These are phyloP conservation scores for Xylota sylvarum DNA, from an alignment of 2,888 invertebrate species.

Conservation along the genomic window DNA sequence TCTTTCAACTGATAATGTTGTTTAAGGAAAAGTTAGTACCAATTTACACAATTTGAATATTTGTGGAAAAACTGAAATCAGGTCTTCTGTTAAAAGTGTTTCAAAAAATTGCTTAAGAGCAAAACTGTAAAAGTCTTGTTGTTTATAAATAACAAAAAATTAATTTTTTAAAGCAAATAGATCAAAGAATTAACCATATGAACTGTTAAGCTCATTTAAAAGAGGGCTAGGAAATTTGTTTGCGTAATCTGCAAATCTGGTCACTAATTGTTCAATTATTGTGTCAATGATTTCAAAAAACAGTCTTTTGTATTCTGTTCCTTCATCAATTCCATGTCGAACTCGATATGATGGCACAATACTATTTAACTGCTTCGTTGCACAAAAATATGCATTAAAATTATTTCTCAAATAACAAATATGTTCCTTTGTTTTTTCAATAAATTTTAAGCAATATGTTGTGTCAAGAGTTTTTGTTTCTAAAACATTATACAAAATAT, in stretches of 20 bases:
- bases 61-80: constrained; percentile 32
- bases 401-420: too few species aligned
- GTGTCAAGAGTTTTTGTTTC: too few species aligned
- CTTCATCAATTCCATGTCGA: too few species aligned
- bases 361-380: neutral
- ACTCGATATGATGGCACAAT: too few species aligned
- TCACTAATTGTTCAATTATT: constrained; percentile 14
- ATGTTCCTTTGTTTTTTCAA: too few species aligned
- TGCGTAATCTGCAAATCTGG: constrained; percentile 11
- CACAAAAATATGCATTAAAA: too few species aligned
- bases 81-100: constrained; percentile 15
- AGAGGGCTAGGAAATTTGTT: constrained; percentile 18
- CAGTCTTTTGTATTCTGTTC: constrained; percentile 11
- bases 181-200: constrained; percentile 29
- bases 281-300: constrained; percentile 25
- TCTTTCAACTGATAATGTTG: constrained; percentile 26
- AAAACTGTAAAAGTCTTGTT: constrained; percentile 28
- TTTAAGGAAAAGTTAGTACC: constrained; percentile 24
- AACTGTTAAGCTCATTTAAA: constrained; percentile 17
- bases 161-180: constrained; percentile 23
- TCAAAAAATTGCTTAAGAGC: constrained; percentile 22
- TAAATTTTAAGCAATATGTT: too few species aligned
- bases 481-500: too few species aligned
- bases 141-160: constrained; percentile 39
- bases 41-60: constrained; percentile 21